A percentile compares a stretch with the other conserved stretches of the same genome.
phyloP scores from a whole-genome alignment of 2,113 vertebrate species.

The Bombycilla garrulus region DNA sequence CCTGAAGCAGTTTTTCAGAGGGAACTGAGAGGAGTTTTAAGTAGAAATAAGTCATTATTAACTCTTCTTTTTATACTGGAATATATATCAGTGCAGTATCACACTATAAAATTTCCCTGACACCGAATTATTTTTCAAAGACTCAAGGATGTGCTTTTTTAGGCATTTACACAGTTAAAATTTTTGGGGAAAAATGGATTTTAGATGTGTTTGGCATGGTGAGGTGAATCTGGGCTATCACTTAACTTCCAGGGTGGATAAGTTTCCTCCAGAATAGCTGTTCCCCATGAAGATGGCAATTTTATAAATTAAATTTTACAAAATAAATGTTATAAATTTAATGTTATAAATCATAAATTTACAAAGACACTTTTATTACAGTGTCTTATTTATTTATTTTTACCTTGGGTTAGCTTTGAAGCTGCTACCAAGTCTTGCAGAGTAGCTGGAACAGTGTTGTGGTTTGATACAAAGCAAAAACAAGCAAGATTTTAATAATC shows the following conservation, averaged over 20 bases:
- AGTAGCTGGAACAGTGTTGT: neutral
- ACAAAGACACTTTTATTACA: neutral
- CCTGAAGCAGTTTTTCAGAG: neutral
- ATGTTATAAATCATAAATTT: too few species aligned
- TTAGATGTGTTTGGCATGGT: fast-evolving
- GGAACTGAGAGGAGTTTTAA: neutral
- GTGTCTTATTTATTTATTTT: neutral
- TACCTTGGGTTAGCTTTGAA: neutral
- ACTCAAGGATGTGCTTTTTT: neutral
- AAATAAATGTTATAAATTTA: neutral
- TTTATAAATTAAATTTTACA: neutral
- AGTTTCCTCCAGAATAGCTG: neutral
- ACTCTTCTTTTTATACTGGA: neutral
- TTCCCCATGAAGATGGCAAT: neutral
- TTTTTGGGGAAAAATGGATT: fast-evolving
- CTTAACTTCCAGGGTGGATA: neutral
- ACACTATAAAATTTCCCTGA: neutral
- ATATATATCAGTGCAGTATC: neutral
- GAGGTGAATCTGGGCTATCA: neutral
- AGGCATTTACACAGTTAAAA: neutral
- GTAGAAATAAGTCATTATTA: neutral
- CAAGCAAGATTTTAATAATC: neutral
- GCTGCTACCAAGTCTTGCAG: neutral
- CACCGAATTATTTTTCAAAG: neutral
- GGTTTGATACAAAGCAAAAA: neutral